These are phyloP conservation scores for Macrosoma leucophasiata DNA, from an alignment of 2,888 invertebrate species.

Conservation along the genomic window DNA sequence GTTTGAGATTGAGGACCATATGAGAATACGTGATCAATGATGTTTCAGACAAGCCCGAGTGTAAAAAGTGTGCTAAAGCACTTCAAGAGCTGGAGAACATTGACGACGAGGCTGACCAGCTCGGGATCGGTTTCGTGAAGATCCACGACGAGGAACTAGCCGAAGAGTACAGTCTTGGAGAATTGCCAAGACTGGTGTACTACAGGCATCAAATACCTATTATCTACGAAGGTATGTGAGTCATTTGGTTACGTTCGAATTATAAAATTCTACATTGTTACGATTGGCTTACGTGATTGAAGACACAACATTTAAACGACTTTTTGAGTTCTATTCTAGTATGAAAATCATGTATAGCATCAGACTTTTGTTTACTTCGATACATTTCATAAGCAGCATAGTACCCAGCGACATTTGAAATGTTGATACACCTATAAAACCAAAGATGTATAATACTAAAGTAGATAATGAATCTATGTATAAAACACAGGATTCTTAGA, in stretches of 20 bases:
- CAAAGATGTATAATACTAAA: too few relatives aligned
- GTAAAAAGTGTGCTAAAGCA: slow-evolving; percentile 93
- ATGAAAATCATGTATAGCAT: too few relatives aligned
- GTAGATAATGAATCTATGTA: too few relatives aligned
- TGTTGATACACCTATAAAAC: too few relatives aligned
- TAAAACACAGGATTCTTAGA: too few relatives aligned
- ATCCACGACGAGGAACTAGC: slow-evolving; percentile 93
- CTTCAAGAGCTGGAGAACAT: slow-evolving; percentile 94
- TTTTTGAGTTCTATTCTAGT: too few relatives aligned
- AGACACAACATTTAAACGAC: too few relatives aligned
- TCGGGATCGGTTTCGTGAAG: slow-evolving; percentile 96
- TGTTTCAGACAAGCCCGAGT: slow-evolving; percentile 90
- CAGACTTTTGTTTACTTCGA: too few relatives aligned
- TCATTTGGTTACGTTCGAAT: slow-evolving; percentile 46
- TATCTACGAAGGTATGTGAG: slow-evolving; percentile 89
- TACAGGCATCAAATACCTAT: slow-evolving; percentile 96
- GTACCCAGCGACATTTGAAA: too few relatives aligned
- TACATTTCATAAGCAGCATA: too few relatives aligned
- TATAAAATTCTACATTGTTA: slow-evolving; percentile 34
- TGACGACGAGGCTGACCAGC: slow-evolving; percentile 95
- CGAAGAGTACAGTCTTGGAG: slow-evolving; percentile 93
- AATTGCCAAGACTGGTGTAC: slow-evolving; percentile 91
- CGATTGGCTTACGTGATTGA: slow-evolving; percentile 1
- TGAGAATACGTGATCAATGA: slow-evolving; percentile 10
- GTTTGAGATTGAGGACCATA: neutral